phyloP scores from a whole-genome alignment of 1,140 invertebrate genomes.

The Tetramorium simillimum region DNA sequence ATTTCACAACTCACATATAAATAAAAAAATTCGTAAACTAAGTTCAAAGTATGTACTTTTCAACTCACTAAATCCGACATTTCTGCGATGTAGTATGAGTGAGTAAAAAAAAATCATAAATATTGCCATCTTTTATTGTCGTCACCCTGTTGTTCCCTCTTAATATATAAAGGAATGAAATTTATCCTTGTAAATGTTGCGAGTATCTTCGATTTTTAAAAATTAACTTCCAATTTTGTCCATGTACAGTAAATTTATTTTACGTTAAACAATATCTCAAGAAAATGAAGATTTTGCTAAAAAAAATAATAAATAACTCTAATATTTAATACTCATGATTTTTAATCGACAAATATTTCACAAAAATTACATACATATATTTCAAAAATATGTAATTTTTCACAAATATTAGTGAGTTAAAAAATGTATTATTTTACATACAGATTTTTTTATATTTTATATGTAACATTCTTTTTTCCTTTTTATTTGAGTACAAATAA shows the following conservation, averaged over 20 bases:
- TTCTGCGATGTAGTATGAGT: too few species aligned
- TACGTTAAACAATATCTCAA: background rate
- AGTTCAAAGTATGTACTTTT: too few species aligned
- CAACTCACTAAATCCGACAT: too few species aligned
- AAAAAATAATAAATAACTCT: background rate
- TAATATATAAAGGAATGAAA: background rate
- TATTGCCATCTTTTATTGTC: too few species aligned
- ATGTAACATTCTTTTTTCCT: background rate
- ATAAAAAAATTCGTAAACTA: too few species aligned
- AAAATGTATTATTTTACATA: background rate
- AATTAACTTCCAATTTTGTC: constrained; percentile 15
- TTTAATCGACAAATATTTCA: background rate
- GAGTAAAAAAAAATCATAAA: too few species aligned
- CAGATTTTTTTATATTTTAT: background rate
- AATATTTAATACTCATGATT: background rate
- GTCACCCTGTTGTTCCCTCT: too few species aligned
- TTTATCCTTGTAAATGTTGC: background rate
- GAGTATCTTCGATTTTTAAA: background rate
- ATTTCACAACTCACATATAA: too few species aligned
- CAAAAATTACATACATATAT: too few species aligned
- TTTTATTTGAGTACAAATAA: background rate
- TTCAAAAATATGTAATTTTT: background rate
- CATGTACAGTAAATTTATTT: background rate
- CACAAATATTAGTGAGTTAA: background rate
- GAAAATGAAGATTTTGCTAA: background rate